Percentiles rank a stretch among this genome's conserved stretches.
phyloP scores from a whole-genome alignment of 2,797 vertebrate species.

The Numenius phaeopus region DNA sequence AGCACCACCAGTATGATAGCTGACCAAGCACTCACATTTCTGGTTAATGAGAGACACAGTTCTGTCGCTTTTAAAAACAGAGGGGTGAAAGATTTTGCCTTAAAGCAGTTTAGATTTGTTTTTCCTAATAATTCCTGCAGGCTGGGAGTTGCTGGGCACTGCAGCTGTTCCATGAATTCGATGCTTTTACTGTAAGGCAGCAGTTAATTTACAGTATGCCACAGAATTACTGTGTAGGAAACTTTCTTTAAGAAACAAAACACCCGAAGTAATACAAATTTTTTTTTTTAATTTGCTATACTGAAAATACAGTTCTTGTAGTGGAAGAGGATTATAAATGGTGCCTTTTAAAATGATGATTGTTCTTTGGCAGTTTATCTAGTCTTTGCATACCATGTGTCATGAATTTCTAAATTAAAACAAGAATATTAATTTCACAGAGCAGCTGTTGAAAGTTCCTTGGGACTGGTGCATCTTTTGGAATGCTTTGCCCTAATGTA shows the following conservation, averaged over 20 bases:
- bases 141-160: neutral
- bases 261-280: neutral
- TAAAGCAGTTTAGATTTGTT: neutral
- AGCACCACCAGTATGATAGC: neutral
- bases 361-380: neutral
- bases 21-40: neutral
- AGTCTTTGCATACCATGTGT: neutral
- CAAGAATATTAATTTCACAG: neutral
- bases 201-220: neutral
- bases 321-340: neutral
- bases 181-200: constrained; percentile 39
- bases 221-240: neutral
- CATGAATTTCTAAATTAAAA: constrained; percentile 12
- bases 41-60: neutral
- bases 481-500: neutral
- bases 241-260: neutral
- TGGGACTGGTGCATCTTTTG: neutral
- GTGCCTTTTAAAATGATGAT: neutral
- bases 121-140: constrained; percentile 21
- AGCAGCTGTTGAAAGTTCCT: constrained; percentile 3
- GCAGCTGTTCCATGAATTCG: constrained; percentile 17
- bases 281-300: neutral
- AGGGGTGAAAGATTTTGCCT: neutral
- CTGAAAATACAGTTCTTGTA: neutral
- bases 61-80: neutral